Conservation (phyloP, 2,113 vertebrate species). For the Eidolon helvum region DNA sequence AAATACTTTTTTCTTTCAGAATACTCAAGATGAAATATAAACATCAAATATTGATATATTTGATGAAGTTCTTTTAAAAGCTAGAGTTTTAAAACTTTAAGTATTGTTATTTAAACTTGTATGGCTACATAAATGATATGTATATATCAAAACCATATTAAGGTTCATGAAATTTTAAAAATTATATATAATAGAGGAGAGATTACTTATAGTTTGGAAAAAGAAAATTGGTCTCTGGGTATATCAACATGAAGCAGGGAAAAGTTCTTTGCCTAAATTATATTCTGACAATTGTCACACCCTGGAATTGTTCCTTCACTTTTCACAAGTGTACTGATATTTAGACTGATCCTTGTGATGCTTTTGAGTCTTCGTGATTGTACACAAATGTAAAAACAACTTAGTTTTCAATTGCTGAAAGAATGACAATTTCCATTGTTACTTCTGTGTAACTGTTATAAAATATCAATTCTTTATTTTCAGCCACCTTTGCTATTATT, state of each 20-base stretch:
- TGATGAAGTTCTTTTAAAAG: not conserved
- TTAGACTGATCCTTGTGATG: not conserved
- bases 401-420: not conserved
- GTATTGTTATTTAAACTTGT: not conserved
- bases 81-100: not conserved
- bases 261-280: not conserved
- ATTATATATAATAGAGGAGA: not conserved
- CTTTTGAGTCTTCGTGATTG: not conserved
- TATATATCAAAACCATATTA: not conserved
- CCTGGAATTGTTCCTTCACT: not conserved
- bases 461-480: not conserved
- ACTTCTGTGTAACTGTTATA: not conserved
- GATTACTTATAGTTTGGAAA: not conserved
- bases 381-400: not conserved
- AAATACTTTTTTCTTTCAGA: not conserved
- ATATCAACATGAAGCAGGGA: not conserved
- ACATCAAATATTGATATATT: not conserved
- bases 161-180: not conserved
- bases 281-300: not conserved
- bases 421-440: not conserved
- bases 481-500: not conserved
- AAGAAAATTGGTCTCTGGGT: not conserved
- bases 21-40: not conserved
- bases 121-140: not conserved
- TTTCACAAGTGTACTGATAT: not conserved